These are phyloP conservation scores for Chroicocephalus ridibundus DNA, from an alignment of 2,113 vertebrate species.

Conservation along the genomic window DNA sequence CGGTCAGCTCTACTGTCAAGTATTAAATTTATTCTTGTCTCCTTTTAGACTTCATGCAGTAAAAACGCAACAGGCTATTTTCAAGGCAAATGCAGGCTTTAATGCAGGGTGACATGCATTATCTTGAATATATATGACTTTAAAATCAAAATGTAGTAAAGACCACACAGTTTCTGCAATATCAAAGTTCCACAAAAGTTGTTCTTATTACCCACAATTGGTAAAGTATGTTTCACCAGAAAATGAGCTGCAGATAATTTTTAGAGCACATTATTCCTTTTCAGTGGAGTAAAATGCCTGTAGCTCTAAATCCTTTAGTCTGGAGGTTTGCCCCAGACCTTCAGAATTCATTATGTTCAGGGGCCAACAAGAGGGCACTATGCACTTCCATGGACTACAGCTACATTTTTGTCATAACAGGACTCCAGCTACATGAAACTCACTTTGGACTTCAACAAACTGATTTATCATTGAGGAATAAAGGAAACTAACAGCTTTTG, in stretches of 20 bases:
- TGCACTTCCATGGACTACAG: accelerated
- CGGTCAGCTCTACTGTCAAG: background rate
- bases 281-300: background rate
- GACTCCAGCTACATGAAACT: background rate
- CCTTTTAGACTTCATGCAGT: background rate
- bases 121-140: background rate
- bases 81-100: background rate
- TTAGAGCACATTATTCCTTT: background rate
- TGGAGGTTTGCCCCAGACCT: background rate
- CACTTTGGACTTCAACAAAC: background rate
- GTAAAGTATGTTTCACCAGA: background rate
- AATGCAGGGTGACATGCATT: background rate
- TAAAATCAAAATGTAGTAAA: background rate
- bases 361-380: background rate
- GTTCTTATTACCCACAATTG: background rate
- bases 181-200: background rate
- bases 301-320: background rate
- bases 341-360: background rate
- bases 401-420: background rate
- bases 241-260: background rate
- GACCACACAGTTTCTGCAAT: background rate
- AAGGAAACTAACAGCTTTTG: background rate
- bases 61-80: background rate
- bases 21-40: background rate
- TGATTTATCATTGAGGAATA: background rate